These are phyloP conservation scores for Euphonia xanthogaster DNA, from an alignment of 2,797 vertebrate genomes.

Conservation along the genomic window DNA sequence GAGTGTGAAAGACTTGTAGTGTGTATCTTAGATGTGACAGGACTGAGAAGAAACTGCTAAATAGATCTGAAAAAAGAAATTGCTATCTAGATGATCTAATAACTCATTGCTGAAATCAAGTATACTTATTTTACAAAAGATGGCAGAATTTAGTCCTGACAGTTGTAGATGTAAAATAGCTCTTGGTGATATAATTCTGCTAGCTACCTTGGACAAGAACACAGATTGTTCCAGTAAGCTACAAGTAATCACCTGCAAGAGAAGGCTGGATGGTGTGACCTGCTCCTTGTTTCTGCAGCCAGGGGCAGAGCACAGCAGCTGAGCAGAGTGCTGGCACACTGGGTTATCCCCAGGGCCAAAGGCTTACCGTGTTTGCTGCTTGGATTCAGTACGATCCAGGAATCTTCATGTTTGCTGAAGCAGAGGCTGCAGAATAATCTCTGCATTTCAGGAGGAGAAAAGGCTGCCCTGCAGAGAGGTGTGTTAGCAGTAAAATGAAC, in stretches of 20 bases:
- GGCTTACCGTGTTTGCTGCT: not conserved
- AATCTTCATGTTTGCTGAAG: not conserved
- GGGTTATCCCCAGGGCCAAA: not conserved
- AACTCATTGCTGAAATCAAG: not conserved
- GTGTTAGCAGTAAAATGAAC: not conserved
- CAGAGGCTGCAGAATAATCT: not conserved
- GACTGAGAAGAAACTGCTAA: not conserved
- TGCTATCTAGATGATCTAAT: not conserved
- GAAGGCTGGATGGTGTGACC: not conserved
- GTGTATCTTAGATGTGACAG: not conserved
- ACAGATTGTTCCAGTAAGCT: not conserved
- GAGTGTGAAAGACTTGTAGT: not conserved
- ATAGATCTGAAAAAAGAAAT: not conserved
- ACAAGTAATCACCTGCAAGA: not conserved
- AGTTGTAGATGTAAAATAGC: not conserved
- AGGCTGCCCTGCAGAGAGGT: not conserved
- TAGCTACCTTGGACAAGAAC: not conserved
- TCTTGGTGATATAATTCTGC: not conserved
- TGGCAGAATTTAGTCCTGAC: not conserved
- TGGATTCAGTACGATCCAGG: not conserved
- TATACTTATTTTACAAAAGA: not conserved
- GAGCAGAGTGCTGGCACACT: not conserved
- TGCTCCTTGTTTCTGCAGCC: not conserved
- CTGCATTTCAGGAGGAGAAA: not conserved
- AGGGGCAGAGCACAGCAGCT: not conserved